Evolutionary conservation across 2,113 vertebrate species (phyloP), one percentile per base, ranked within the genome.

Genomic region (Syrrhaptes paradoxus): DNA sequence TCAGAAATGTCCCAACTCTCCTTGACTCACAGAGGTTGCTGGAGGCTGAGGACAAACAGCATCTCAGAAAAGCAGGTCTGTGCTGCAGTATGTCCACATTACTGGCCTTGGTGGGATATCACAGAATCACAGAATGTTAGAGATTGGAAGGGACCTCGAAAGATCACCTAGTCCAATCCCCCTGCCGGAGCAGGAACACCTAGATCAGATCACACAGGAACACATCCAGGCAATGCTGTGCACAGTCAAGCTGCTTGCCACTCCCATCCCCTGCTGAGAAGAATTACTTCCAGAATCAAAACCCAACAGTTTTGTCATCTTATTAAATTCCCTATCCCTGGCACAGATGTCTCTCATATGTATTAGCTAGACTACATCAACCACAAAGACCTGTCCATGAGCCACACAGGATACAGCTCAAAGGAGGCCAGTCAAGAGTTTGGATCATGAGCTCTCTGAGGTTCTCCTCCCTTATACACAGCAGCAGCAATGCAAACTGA

Each of bases 361-460:
- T 82, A 84, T 93, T 81, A 79, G 67, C 73, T 52, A 78, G 77
- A 85, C 82, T 78, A 91, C 80, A 91, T 72, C 76, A 89, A 32
- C 71, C 52, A 89, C 0, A 1, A 82, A 86, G 79, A 62, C 34
- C 31, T 76, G 51, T 31, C 67, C 51, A 41, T 5, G 57, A 66
- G 45, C 79, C 74, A 82, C 36, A 65, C 3, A 49, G 52, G 52
- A 68, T 20, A 65, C 6, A 51, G 67, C 79, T 52, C 80, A 77
- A 93, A 83, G 52, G 43, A 74, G 22, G 51, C 26, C 74, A 59
- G 63, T 52, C n/a, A 58, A 58, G 77, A 75, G 26, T 9, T 2
- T n/a, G 31, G 43, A 90, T 61, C 45, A 82, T 29, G 67, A 76
- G 21, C 17, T 54, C 10, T 29, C 41, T 1, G 20, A 61, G 18